Conservation (phyloP, 1,140 invertebrate genomes). For the Drosophila bifasciata region DNA sequence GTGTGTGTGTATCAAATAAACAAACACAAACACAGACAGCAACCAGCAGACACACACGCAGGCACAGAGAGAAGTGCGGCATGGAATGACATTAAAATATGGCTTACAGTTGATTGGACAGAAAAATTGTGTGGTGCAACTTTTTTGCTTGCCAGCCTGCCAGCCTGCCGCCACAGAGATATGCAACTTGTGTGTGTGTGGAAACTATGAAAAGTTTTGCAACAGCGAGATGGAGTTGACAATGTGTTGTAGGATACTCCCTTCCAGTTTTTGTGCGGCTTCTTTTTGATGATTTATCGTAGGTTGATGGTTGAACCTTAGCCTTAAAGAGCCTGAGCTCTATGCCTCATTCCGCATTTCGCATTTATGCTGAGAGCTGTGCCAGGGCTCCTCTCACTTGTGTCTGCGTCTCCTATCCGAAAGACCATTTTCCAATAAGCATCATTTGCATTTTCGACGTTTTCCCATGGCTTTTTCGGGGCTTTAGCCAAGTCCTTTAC, state of each 20-base stretch:
- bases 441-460: slow-evolving; percentile 42
- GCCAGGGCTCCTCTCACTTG: too few species aligned
- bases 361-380: too few species aligned
- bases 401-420: background rate
- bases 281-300: slow-evolving; percentile 32
- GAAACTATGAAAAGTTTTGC: background rate
- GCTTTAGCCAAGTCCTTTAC: background rate
- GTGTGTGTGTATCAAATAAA: background rate
- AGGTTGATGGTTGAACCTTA: background rate
- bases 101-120: slow-evolving; percentile 48
- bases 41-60: too few species aligned
- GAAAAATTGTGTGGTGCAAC: slow-evolving; percentile 22
- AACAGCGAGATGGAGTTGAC: too few species aligned
- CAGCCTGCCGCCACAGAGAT: slow-evolving; percentile 25
- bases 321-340: slow-evolving; percentile 1
- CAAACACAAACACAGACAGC: slow-evolving; percentile 6
- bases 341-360: background rate
- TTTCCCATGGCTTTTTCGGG: slow-evolving; percentile 14
- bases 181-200: slow-evolving; percentile 38
- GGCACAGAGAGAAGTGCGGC: background rate
- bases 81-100: slow-evolving; percentile 43
- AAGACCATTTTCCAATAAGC: slow-evolving; percentile 33
- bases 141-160: slow-evolving; percentile 4
- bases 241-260: too few species aligned
- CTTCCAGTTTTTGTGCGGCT: slow-evolving; percentile 8